Evolutionary conservation across 2,113 vertebrate species (phyloP).

Genomic region (Bombycilla garrulus): DNA sequence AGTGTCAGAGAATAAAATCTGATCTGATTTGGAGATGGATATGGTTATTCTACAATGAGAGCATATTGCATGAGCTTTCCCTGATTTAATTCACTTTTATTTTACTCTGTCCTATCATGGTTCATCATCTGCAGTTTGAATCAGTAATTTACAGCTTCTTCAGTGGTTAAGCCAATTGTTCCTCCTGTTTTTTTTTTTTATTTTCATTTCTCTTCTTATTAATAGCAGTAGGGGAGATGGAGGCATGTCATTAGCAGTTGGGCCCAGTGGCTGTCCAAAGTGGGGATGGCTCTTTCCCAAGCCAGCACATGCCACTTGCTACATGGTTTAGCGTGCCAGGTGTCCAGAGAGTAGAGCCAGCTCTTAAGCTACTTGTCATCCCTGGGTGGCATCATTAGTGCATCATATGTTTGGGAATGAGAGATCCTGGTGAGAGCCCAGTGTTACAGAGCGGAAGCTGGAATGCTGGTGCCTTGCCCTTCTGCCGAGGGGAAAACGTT

Average conservation of each 20-base stretch:
- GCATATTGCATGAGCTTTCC: background rate
- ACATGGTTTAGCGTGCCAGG: background rate
- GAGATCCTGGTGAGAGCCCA: background rate
- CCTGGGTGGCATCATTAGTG: slow-evolving; percentile 56
- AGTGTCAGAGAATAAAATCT: background rate
- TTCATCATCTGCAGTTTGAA: background rate
- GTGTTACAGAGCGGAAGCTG: background rate
- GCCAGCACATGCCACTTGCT: background rate
- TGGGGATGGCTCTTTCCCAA: slow-evolving; percentile 52
- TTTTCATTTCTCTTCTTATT: background rate
- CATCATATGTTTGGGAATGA: slow-evolving; percentile 56
- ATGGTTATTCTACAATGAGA: background rate
- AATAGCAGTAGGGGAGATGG: background rate
- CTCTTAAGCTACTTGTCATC: slow-evolving; percentile 61
- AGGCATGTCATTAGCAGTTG: background rate
- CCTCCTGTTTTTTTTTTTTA: background rate
- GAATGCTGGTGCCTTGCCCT: background rate
- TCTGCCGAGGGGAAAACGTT: accelerated
- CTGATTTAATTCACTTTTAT: background rate
- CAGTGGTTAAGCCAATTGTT: background rate
- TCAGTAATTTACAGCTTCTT: background rate
- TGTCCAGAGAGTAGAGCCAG: slow-evolving; percentile 50
- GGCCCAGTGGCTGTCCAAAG: background rate
- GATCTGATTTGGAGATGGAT: background rate
- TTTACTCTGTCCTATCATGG: background rate